Conservation (phyloP, 2,113 vertebrate species). For the Danio rerio region DNA sequence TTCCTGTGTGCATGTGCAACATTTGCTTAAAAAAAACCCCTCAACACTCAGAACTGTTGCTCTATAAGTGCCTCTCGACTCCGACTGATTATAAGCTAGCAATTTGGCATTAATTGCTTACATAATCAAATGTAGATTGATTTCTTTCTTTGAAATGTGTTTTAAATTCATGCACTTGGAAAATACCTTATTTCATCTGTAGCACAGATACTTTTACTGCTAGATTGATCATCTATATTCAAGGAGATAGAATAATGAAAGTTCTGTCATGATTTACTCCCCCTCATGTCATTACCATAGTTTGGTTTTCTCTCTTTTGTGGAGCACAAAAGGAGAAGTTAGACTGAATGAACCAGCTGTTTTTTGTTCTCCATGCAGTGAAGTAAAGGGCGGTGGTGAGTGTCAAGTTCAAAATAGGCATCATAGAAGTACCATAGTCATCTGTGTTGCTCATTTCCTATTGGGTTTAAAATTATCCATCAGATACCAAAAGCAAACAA, state of each 20-base stretch:
- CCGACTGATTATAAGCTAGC: neutral
- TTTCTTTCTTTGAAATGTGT: neutral
- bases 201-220: neutral
- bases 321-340: conserved; percentile 10
- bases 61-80: neutral
- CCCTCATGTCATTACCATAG: neutral
- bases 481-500: no score
- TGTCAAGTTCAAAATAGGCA: neutral
- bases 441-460: neutral
- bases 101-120: neutral
- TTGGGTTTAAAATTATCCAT: neutral
- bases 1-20: neutral
- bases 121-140: neutral
- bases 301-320: no score
- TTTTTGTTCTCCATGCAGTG: neutral
- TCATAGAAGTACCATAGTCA: neutral
- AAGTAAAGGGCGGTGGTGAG: neutral
- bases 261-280: neutral
- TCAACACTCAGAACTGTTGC: neutral
- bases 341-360: neutral
- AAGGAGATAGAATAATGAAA: conserved; percentile 4
- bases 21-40: neutral
- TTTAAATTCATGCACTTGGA: neutral
- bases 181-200: neutral
- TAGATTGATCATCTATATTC: neutral